Evolutionary conservation across 2,113 vertebrate species (phyloP).

Genomic region (Aphyosemion australe): DNA sequence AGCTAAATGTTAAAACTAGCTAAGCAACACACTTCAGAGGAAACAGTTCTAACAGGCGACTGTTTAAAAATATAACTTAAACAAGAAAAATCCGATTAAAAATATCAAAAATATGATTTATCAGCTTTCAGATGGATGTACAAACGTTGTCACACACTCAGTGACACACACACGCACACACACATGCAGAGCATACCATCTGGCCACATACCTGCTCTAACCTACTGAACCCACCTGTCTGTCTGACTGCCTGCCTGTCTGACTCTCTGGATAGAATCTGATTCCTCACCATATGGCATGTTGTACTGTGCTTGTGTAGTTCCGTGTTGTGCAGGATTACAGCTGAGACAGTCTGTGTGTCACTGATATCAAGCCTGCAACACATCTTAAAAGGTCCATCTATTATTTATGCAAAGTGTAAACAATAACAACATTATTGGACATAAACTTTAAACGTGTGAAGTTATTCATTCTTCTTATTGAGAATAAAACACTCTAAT

Average conservation of each 20-base stretch:
- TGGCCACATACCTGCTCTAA: constrained; percentile 66
- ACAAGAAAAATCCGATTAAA: not conserved
- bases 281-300: constrained; percentile 70
- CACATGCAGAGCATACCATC: constrained; percentile 46
- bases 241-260: constrained; percentile 53
- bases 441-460: not conserved
- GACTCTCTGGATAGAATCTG: constrained; percentile 61
- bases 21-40: no score
- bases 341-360: constrained; percentile 45
- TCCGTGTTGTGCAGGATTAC: constrained; percentile 36
- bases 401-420: constrained; percentile 1
- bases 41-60: no score
- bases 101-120: constrained; percentile 12
- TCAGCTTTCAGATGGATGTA: constrained; percentile 19
- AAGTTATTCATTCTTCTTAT: not conserved
- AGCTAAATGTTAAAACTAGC: no score
- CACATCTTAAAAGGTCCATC: constrained; percentile 12
- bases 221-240: constrained; percentile 61
- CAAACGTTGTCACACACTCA: constrained; percentile 8
- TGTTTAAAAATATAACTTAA: not conserved
- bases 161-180: constrained; percentile 21
- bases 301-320: constrained; percentile 35
- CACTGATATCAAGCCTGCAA: constrained; percentile 38
- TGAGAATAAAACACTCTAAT: no score
- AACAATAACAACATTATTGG: not conserved